Evolutionary conservation across 1,140 invertebrate genomes (phyloP).

Genomic region (Trichogramma pretiosum): DNA sequence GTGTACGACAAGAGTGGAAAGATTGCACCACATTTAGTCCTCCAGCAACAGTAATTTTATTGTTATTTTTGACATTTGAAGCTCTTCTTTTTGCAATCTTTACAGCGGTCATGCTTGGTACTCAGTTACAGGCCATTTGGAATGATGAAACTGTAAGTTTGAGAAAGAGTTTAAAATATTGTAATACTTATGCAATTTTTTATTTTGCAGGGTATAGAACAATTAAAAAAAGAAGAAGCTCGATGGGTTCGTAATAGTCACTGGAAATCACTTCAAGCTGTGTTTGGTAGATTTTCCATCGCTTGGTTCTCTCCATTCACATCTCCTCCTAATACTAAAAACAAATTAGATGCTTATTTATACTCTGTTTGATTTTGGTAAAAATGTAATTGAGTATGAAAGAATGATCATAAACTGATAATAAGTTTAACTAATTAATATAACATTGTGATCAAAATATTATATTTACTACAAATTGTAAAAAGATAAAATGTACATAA

Average conservation of each 20-base stretch:
- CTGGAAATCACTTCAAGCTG: conserved; percentile 89
- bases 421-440: too few relatives aligned
- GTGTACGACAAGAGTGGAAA: conserved; percentile 90
- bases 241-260: conserved; percentile 82
- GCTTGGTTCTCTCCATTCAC: conserved; percentile 94
- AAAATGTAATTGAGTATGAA: too few relatives aligned
- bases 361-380: conserved; percentile 64
- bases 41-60: conserved; percentile 87
- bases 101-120: conserved; percentile 94
- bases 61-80: conserved; percentile 95
- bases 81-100: conserved; percentile 96
- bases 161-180: too few relatives aligned
- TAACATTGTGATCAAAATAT: too few relatives aligned
- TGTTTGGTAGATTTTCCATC: conserved; percentile 88
- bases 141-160: conserved; percentile 89
- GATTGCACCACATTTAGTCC: conserved; percentile 88
- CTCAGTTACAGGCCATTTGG: conserved; percentile 96
- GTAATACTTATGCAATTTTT: conserved; percentile 15
- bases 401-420: too few relatives aligned
- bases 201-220: conserved; percentile 76
- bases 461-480: too few relatives aligned
- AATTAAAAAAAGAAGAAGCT: conserved; percentile 88
- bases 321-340: conserved; percentile 61
- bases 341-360: conserved; percentile 64
- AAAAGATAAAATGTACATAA: too few relatives aligned